Percentiles rank a stretch among this genome's conserved stretches.
Evolutionary conservation across 1,140 invertebrate genomes (phyloP).

Genomic region (Drosophila varians): DNA sequence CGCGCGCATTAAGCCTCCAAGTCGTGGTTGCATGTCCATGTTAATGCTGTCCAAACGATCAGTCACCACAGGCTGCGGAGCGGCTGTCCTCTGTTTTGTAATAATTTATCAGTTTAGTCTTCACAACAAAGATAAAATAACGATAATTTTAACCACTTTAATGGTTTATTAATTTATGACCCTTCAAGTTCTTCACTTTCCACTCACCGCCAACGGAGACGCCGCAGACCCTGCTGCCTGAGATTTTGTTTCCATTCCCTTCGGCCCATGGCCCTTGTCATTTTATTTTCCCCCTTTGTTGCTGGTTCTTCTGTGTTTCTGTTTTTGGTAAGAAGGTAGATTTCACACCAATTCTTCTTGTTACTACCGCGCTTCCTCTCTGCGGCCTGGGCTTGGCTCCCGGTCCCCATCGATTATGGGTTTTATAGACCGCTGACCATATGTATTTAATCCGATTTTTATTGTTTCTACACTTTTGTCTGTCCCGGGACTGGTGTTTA

Average conservation of each 20-base stretch:
- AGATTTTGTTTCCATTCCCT: conserved; percentile 57
- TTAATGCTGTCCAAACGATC: conserved; percentile 80
- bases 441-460: conserved; percentile 81
- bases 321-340: conserved; percentile 48
- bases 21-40: conserved; percentile 71
- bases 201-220: conserved; percentile 54
- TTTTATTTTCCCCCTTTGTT: conserved; percentile 19
- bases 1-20: conserved; percentile 77
- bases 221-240: conserved; percentile 34
- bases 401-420: conserved; percentile 75
- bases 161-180: conserved; percentile 84
- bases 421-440: conserved; percentile 64
- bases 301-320: conserved; percentile 26
- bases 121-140: conserved; percentile 82
- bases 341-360: conserved; percentile 78
- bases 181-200: conserved; percentile 83
- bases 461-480: conserved; percentile 79
- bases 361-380: conserved; percentile 62
- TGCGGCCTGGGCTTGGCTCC: conserved; percentile 31
- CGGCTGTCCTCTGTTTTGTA: conserved; percentile 82
- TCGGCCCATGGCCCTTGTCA: not conserved
- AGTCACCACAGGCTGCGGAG: conserved; percentile 54
- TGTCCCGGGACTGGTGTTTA: conserved; percentile 32
- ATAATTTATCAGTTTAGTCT: conserved; percentile 84
- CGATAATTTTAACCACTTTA: conserved; percentile 84